Evolutionary conservation across 2,888 invertebrate species (phyloP), one percentile per base, ranked within the genome.

Genomic region (Nemapogon koenigi): DNA sequence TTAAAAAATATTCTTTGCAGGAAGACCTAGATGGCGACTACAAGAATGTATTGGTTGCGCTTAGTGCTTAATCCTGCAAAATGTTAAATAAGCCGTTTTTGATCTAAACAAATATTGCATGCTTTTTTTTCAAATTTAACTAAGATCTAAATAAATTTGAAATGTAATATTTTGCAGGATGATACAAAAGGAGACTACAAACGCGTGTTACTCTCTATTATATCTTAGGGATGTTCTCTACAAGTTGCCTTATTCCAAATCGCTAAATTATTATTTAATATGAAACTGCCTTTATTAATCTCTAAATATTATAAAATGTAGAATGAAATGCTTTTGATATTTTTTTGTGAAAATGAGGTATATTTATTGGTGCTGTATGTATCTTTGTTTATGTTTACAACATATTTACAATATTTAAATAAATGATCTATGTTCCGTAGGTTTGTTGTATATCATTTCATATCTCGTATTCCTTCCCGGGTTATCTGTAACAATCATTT

Each of bases 171-270:
- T 71, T 81, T 82, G 60, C 83, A 86, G 85, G 85, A 83, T 57
- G 88, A 88, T 70, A 75, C 84, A 52, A 84, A 84, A 55, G 88
- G 88, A 39, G 87, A 88, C 76, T 87, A 85, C 79, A 82, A 83
- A 71, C 80, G 83, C 55, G 82, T 84, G 50, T 81, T 89, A 67
- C 78, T 86, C 47, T 81, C 82, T 48, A 49, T 85, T 54, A 70
- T 76, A 46, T 70, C 70, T 42, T 78, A 69, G 57, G 59, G 55
- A n/a, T n/a, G n/a, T n/a, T n/a, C n/a, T n/a, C n/a, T n/a, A n/a
- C n/a, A n/a, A n/a, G n/a, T n/a, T n/a, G n/a, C n/a, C n/a, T n/a
- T n/a, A n/a, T n/a, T n/a, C n/a, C n/a, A n/a, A n/a, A 22, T 7
- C 6, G 56, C 53, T 51, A 56, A 55, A 59, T 64, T 62, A 59